Percentiles rank a stretch among this genome's conserved stretches.
phyloP scores from a whole-genome alignment of 2,113 vertebrate species.

The Anas platyrhynchos region DNA sequence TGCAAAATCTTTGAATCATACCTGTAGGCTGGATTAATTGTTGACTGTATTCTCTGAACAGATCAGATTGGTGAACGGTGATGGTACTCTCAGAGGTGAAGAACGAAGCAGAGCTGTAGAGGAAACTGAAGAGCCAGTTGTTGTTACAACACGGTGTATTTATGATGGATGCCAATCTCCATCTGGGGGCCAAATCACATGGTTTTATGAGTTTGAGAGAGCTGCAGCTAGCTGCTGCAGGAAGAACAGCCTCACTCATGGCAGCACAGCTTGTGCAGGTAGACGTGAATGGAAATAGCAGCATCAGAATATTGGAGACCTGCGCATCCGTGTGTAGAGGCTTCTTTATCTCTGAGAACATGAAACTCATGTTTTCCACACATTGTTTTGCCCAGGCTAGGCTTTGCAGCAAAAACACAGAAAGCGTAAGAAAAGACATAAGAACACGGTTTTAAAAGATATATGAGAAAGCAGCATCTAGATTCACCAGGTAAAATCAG shows the following conservation, averaged over 20 bases:
- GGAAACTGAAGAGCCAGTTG: slow-evolving; percentile 47
- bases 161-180: neutral
- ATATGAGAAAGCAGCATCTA: neutral
- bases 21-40: neutral
- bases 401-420: neutral
- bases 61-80: slow-evolving; percentile 6
- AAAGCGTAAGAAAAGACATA: neutral
- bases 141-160: neutral
- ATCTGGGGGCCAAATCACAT: accelerated
- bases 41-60: neutral
- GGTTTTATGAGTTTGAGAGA: neutral
- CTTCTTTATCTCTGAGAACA: neutral
- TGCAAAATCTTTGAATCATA: neutral
- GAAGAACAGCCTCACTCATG: neutral
- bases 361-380: neutral
- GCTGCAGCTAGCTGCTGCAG: neutral
- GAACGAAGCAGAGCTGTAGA: slow-evolving; percentile 21
- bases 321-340: neutral
- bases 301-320: neutral
- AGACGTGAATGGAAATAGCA: neutral
- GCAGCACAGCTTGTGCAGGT: neutral
- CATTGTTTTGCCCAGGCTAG: neutral
- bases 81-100: neutral
- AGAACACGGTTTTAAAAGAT: neutral
- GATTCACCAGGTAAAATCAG: neutral